A percentile compares a stretch with the other conserved stretches of the same genome.
Evolutionary conservation across 2,797 vertebrate genomes (phyloP).

Genomic region (Amphiprion clarkii): DNA sequence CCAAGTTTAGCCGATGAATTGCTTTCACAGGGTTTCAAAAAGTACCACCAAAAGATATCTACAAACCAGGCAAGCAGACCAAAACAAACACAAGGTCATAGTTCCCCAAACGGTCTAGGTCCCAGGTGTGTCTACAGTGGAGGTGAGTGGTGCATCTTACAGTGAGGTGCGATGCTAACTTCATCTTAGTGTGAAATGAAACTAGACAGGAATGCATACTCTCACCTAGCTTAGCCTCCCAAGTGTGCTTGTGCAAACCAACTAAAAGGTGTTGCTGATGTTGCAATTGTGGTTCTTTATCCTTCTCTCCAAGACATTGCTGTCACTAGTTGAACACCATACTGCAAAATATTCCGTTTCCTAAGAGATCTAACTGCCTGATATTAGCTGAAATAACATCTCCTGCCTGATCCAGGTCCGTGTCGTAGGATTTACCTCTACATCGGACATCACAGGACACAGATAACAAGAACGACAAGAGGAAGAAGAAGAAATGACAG

Average conservation of each 20-base stretch:
- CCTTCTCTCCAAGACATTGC: constrained; percentile 1
- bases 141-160: constrained; percentile 47
- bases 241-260: constrained; percentile 30
- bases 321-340: neutral
- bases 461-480: constrained; percentile 93
- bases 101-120: constrained; percentile 14
- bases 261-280: constrained; percentile 11
- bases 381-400: neutral
- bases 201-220: constrained; percentile 72
- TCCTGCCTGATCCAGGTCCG: constrained; percentile 1
- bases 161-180: constrained; percentile 53
- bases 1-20: constrained; percentile 64
- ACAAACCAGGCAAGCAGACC: constrained; percentile 76
- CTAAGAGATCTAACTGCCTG: neutral
- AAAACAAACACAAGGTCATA: constrained; percentile 63
- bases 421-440: constrained; percentile 29
- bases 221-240: constrained; percentile 10
- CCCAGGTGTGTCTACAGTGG: constrained; percentile 15
- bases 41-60: constrained; percentile 68
- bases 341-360: neutral
- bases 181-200: constrained; percentile 80
- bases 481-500: constrained; percentile 83
- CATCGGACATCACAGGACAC: constrained; percentile 88
- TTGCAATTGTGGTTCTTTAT: constrained; percentile 8
- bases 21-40: constrained; percentile 57